These are phyloP conservation scores for Strongylocentrotus purpuratus DNA, from an alignment of 35 echinoderm and acorn worm species.

Conservation along the genomic window DNA sequence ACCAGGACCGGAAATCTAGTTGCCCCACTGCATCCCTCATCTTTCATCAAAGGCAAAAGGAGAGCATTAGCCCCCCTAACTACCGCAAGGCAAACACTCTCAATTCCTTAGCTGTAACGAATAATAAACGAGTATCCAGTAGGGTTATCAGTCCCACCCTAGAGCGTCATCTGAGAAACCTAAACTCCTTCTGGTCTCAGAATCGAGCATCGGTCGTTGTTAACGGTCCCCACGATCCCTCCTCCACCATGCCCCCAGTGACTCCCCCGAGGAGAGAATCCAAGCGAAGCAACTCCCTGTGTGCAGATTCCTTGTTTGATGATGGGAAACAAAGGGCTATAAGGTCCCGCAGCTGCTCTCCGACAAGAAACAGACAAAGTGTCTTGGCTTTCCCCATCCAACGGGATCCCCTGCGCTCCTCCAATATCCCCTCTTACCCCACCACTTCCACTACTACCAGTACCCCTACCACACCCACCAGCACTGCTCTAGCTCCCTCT, in stretches of 20 bases:
- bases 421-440: background rate
- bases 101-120: background rate
- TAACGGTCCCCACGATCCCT: background rate
- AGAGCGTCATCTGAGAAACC: constrained; percentile 36
- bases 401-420: background rate
- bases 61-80: background rate
- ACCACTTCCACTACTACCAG: constrained; percentile 24
- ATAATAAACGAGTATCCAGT: background rate
- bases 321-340: background rate
- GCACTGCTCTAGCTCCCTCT: background rate
- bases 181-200: constrained; percentile 42
- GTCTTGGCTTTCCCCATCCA: background rate
- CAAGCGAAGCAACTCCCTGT: background rate
- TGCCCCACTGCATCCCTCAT: constrained; percentile 37
- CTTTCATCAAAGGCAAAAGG: background rate
- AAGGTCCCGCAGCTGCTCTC: constrained; percentile 38
- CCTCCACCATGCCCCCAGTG: background rate
- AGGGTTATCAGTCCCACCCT: constrained; percentile 31
- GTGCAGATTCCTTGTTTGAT: background rate
- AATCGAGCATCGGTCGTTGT: background rate
- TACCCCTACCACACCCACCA: background rate
- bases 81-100: constrained; percentile 13
- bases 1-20: background rate
- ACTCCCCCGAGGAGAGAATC: background rate
- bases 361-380: background rate